Base-by-base conservation (phyloP, 2,113 vertebrate genomes). In the Hypanus sabinus region DNA sequence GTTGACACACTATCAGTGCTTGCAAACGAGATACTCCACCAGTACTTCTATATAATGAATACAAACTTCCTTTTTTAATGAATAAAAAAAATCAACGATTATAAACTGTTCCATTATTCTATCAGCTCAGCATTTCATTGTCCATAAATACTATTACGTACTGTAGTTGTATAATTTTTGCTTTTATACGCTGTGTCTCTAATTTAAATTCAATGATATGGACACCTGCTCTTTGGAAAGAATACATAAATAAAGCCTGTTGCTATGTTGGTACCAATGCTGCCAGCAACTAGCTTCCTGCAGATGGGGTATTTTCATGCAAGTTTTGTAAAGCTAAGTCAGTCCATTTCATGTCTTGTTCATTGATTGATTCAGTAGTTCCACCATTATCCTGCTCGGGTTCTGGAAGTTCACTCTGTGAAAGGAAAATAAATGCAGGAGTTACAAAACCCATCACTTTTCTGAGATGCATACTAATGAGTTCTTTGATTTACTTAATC, bases 281-380 rank as follows among this genome's bases (percentile, higher is more conserved):
- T 5, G 10, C 73, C 36, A 38, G 68, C 24, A 71, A 8, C 96
- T 96, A 97, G 95, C 95, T 99, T 94, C 98, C 98, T 0, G 96
- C 95, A 81, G 96, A 97, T 0, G 98, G 98, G 0, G 98, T 97
- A 0, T 99, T 99, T 96, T 99, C 98, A 30, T 99, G 98, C 87
- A 99, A 97, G 94, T 98, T 98, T 95, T 99, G 99, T 36, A 99
- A 96, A 77, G 98, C 98, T 83, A 99, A 95, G 95, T 99, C 99
- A 1, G 98, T 98, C 99, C 99, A 99, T 96, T 99, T 99, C 99
- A 99, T 99, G 95, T 99, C 99, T 95, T 99, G 99, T 94, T 99
- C 99, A 95, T 99, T 99, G 94, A 99, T 98, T 0, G 98, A 99
- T 95, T 99, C 99, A 0, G 98, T 99, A 91, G 98, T 98, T 94